Evolutionary conservation across 2,113 vertebrate genomes (phyloP).

Genomic region (Pagrus major): DNA sequence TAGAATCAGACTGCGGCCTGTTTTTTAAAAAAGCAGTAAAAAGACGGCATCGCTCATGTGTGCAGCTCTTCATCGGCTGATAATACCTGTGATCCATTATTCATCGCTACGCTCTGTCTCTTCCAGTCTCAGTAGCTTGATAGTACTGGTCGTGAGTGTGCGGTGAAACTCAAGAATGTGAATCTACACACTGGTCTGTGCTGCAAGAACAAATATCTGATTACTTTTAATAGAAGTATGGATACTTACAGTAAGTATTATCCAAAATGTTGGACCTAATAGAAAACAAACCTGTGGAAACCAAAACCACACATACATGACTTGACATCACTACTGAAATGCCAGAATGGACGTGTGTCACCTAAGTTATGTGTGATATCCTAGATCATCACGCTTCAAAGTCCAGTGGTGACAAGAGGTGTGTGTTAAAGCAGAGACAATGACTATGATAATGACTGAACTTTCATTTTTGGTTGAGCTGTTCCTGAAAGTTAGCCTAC

Average conservation of each 20-base stretch:
- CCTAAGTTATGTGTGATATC: too few species aligned
- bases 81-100: conserved; percentile 70
- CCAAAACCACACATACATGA: background rate
- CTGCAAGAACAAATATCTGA: conserved; percentile 1
- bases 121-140: conserved; percentile 27
- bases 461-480: too few species aligned
- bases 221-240: background rate
- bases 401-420: too few species aligned
- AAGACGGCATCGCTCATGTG: conserved; percentile 44
- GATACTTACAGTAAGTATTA: background rate
- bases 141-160: conserved; percentile 7
- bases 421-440: too few species aligned
- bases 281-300: background rate
- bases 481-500: too few species aligned
- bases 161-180: conserved; percentile 21
- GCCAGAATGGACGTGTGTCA: too few species aligned
- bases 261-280: background rate
- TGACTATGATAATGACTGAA: too few species aligned
- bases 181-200: background rate
- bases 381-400: too few species aligned
- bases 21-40: conserved; percentile 32
- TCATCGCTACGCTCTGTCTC: conserved; percentile 37
- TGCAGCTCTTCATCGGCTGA: conserved; percentile 55
- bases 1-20: conserved; percentile 6
- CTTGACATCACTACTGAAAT: too few species aligned